These are phyloP conservation scores for Drosophila novamexicana DNA, from an alignment of 1,140 invertebrate species.

Conservation along the genomic window DNA sequence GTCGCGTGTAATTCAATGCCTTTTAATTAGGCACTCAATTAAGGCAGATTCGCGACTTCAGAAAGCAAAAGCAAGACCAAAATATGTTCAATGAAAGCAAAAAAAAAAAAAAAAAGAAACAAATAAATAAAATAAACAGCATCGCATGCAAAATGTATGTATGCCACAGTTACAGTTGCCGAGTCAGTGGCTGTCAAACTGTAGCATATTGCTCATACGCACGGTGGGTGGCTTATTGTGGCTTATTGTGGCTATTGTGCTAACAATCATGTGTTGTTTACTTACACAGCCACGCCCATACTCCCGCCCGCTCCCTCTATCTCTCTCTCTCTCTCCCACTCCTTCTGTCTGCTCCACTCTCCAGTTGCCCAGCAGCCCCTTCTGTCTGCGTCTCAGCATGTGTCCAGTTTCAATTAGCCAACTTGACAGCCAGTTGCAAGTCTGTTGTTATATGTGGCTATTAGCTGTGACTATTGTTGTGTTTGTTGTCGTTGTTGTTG, in stretches of 20 bases:
- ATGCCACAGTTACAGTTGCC: conserved; percentile 10
- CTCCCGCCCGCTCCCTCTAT: neutral
- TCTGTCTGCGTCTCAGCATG: conserved; percentile 27
- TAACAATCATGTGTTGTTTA: conserved; percentile 23
- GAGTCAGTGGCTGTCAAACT: conserved; percentile 17
- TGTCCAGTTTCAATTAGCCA: conserved; percentile 55
- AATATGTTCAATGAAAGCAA: conserved; percentile 12
- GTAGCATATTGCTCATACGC: conserved; percentile 12
- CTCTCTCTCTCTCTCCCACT: neutral
- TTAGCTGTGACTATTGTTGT: neutral
- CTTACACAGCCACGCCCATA: conserved; percentile 13
- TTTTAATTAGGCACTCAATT: conserved; percentile 77
- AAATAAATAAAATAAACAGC: neutral
- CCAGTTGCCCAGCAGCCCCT: neutral
- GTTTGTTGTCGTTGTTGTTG: conserved; percentile 5
- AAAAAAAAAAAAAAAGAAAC: conserved; percentile 2
- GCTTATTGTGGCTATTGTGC: conserved; percentile 5
- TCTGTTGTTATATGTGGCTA: conserved; percentile 30
- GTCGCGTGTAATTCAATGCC: conserved; percentile 73
- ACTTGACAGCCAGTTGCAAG: conserved; percentile 41
- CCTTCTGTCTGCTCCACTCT: neutral
- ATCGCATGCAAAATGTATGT: conserved; percentile 16
- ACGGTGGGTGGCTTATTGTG: neutral
- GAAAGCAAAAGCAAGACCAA: neutral
- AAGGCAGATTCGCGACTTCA: conserved; percentile 58